Conservation (phyloP, 2,797 vertebrate genomes). For the Leptatherina wallacei region DNA sequence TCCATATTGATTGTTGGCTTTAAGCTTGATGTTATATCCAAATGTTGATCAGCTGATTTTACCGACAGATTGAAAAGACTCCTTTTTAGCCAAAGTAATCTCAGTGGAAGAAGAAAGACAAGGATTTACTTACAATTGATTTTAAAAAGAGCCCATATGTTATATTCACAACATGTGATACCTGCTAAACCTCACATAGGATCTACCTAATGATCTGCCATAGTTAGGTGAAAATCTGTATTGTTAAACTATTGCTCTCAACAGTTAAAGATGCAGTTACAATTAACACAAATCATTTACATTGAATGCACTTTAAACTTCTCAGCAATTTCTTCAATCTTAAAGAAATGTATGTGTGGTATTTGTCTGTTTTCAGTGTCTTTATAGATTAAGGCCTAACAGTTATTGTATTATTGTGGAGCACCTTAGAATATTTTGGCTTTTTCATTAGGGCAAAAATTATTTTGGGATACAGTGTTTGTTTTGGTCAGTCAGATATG, state of each 20-base stretch:
- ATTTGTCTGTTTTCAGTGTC: slow-evolving; percentile 56
- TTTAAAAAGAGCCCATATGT: slow-evolving; percentile 38
- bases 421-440: slow-evolving; percentile 75
- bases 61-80: slow-evolving; percentile 53
- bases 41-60: slow-evolving; percentile 67
- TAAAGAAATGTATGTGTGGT: slow-evolving; percentile 64
- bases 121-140: slow-evolving; percentile 37
- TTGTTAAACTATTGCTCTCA: slow-evolving; percentile 41
- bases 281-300: slow-evolving; percentile 69
- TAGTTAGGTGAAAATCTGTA: slow-evolving; percentile 42
- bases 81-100: slow-evolving; percentile 69
- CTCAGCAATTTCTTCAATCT: slow-evolving; percentile 63
- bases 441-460: slow-evolving; percentile 46
- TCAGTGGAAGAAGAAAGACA: slow-evolving; percentile 44
- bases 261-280: slow-evolving; percentile 61
- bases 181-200: slow-evolving; percentile 49
- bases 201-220: slow-evolving; percentile 47
- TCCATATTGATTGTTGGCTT: slow-evolving; percentile 67
- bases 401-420: slow-evolving; percentile 69
- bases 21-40: slow-evolving; percentile 73
- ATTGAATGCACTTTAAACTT: slow-evolving; percentile 82
- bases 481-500: slow-evolving; percentile 27
- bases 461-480: slow-evolving; percentile 34
- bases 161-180: slow-evolving; percentile 44
- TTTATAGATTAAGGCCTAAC: slow-evolving; percentile 67